phyloP scores from a whole-genome alignment of 2,888 invertebrate species.

The Troilus luridus region DNA sequence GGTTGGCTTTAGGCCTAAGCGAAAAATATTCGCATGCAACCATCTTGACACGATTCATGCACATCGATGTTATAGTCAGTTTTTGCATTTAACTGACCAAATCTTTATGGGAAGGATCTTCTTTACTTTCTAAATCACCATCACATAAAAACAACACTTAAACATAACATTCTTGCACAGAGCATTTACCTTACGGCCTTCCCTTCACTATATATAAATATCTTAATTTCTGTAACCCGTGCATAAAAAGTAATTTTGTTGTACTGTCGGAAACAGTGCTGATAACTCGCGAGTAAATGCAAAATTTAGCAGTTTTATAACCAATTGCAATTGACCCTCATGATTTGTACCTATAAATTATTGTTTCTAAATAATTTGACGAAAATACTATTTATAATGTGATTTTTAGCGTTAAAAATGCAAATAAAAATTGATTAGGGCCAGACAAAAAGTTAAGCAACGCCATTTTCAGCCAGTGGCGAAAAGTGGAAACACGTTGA shows the following conservation, averaged over 20 bases:
- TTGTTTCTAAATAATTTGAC: background rate
- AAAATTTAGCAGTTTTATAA: slow-evolving; percentile 58
- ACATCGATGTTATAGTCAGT: slow-evolving; percentile 65
- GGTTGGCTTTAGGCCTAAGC: slow-evolving; percentile 66
- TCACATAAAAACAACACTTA: slow-evolving; percentile 59
- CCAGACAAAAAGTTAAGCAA: background rate
- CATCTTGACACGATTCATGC: slow-evolving; percentile 68
- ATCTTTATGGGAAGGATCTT: background rate
- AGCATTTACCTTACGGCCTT: slow-evolving; percentile 66
- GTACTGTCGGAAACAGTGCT: slow-evolving; percentile 68
- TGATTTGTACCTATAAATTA: background rate
- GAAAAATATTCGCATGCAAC: slow-evolving; percentile 68
- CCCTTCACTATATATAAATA: slow-evolving; percentile 67
- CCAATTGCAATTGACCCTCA: background rate
- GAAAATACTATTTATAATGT: background rate
- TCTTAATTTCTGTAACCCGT: slow-evolving; percentile 68
- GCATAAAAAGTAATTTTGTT: slow-evolving; percentile 68
- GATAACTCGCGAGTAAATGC: slow-evolving; percentile 63
- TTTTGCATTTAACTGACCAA: slow-evolving; percentile 51
- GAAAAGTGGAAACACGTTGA: slow-evolving; percentile 60
- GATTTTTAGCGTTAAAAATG: slow-evolving; percentile 37
- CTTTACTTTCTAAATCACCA: slow-evolving; percentile 50
- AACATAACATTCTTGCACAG: slow-evolving; percentile 60
- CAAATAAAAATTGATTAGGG: background rate
- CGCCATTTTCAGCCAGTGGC: slow-evolving; percentile 62